Base-by-base conservation (phyloP, 2,888 invertebrate species). In the Pachymerium ferrugineum region DNA sequence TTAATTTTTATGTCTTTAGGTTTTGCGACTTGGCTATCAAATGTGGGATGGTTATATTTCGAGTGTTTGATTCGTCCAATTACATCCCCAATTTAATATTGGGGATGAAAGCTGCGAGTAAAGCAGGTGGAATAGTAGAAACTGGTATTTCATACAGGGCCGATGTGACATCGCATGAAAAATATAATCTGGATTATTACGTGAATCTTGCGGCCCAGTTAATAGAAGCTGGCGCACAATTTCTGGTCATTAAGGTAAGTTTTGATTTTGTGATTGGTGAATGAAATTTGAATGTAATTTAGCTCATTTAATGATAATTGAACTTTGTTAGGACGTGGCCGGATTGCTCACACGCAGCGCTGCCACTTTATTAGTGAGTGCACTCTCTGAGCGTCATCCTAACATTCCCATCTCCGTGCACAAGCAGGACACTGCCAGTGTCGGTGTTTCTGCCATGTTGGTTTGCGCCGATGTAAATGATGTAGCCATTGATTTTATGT, bases 121-220 rank as follows among this genome's bases (percentile, higher is more conserved):
- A 95, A 81, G 97, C 97, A 73, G 97, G 97, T 47, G 86, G 97
- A 25, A 95, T 99, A 0, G 91, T 99, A 0, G 98, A 99, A 84
- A 98, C 94, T 0, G 96, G 97, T 16, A 97, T 99, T 78, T 96
- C 97, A 0, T 99, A 99, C 83, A 96, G 97, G 0, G 99, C 99
- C 0, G 99, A 99, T 82, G 96, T 99, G 0, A 94, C 95, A 0
- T 88, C 80, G 16, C 91, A 91, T 79, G 92, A 87, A 72, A 98
- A 99, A 85, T 99, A 99, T 83, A 90, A 94, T 81, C 88, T 99
- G n/a, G 91, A 97, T 76, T 99, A 99, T 84, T 99, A 99, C 81
- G 82, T 92, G 29, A 89, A 93, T 73, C 84, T 99, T 76, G 93
- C 97, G n/a, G 92, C 95, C 79, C 94, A 99, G 81, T 85, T 99